Conservation (phyloP, 2,113 vertebrate species). For the Edolisoma coerulescens region DNA sequence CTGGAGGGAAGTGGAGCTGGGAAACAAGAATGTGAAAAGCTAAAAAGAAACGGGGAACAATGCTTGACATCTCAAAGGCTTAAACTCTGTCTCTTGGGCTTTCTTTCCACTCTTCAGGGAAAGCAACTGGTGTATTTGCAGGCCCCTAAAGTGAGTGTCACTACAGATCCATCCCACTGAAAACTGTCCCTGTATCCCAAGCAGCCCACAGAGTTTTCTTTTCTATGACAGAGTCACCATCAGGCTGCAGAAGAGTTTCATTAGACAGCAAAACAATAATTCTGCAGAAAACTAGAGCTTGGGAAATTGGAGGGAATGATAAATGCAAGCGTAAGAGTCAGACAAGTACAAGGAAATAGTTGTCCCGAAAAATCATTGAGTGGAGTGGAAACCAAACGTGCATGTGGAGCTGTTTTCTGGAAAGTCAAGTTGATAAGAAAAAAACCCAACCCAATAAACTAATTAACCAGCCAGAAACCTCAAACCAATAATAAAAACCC, state of each 20-base stretch:
- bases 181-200: rapidly evolving
- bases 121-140: not conserved
- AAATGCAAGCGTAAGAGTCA: not conserved
- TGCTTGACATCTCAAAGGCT: not conserved
- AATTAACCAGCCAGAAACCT: not conserved
- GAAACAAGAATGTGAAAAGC: not conserved
- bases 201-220: not conserved
- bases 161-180: not conserved
- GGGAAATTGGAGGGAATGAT: not conserved
- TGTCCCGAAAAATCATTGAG: not conserved
- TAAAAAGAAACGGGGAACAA: not conserved
- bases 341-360: not conserved
- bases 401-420: not conserved
- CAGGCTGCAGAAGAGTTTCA: not conserved
- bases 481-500: not conserved
- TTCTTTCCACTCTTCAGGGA: not conserved
- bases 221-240: not conserved
- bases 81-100: not conserved
- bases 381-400: not conserved
- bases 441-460: not conserved
- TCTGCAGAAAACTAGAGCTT: not conserved
- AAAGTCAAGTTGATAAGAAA: not conserved
- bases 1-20: not conserved
- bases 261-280: not conserved
- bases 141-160: not conserved